Conservation (phyloP, 2,113 vertebrate genomes). For the Coregonus clupeaformis region DNA sequence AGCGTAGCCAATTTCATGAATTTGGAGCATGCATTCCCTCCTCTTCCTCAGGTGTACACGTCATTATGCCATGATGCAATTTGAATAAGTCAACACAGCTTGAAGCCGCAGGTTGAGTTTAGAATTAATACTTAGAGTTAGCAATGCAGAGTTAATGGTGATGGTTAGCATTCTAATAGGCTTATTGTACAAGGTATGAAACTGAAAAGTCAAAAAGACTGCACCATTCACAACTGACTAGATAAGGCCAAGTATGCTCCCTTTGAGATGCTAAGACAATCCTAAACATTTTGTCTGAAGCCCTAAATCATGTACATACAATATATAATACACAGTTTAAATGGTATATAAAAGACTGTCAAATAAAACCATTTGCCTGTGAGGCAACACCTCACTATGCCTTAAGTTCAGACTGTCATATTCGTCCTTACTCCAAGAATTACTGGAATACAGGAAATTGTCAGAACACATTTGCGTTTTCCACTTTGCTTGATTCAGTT, state of each 20-base stretch:
- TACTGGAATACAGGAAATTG: neutral
- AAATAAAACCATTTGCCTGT: neutral
- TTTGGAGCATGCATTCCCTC: neutral
- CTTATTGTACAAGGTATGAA: neutral
- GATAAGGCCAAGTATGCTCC: neutral
- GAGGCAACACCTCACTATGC: neutral
- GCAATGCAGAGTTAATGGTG: neutral
- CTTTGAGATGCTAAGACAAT: neutral
- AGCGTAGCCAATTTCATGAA: neutral
- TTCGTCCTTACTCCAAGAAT: slow-evolving; percentile 1
- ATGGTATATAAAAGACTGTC: neutral
- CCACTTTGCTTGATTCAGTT: neutral
- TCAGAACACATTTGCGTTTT: slow-evolving; percentile 11
- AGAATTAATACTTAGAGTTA: neutral
- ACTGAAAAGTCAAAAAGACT: neutral
- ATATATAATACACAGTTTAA: neutral
- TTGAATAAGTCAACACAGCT: neutral
- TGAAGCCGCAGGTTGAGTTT: neutral
- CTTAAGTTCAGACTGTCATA: neutral
- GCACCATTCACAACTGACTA: no score
- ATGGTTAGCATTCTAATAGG: neutral
- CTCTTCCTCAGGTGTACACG: neutral
- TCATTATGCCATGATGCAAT: neutral
- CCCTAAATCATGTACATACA: neutral
- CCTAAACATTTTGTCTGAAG: neutral